Evolutionary conservation across 1,140 invertebrate genomes (phyloP), one percentile per base, ranked within the genome.

Genomic region (Euwallacea similis): DNA sequence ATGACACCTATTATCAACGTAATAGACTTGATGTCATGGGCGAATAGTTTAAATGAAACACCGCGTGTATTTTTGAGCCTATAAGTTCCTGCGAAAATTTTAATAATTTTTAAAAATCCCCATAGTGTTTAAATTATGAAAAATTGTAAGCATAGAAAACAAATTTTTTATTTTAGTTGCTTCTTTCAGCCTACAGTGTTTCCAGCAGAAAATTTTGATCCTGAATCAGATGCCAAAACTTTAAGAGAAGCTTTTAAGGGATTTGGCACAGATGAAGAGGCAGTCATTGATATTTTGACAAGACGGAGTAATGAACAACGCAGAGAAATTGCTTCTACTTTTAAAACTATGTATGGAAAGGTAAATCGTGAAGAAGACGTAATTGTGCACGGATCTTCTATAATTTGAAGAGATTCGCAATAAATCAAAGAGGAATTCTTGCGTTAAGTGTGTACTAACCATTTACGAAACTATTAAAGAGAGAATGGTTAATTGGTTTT

Each of bases 181-280:
- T 33, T 33, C 21, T 69, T 75, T 46, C 55, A 79, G 78, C 89
- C 90, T 47, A 91, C 89, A 7, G 84, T 93, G n/a, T 75, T 83
- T 16, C 85, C 89, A 41, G 83, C 82, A 33, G 80, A 82, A 42
- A 80, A 83, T 15, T 92, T 93, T 76, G 86, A 93, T 82, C 82
- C 91, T 0, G 86, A 87, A 53, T 83, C 82, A 53, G 94, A 96
- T 86, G 93, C 94, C 0, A 89, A 92, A 82, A 85, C 86, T 7
- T 82, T 97, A 11, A 86, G 92, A 53, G 92, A 93, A 79, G 93
- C 94, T 9, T 95, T 96, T 91, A 92, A 94, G 83, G 93, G 89
- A 42, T 89, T 91, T 73, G 91, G 94, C 21, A 95, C 93, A 0
- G 91, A 96, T 84, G 94, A 96, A 77, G 87, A 92, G 75, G 84